phyloP scores from a whole-genome alignment of 2,888 invertebrate species.

The Pterobdella sp. region DNA sequence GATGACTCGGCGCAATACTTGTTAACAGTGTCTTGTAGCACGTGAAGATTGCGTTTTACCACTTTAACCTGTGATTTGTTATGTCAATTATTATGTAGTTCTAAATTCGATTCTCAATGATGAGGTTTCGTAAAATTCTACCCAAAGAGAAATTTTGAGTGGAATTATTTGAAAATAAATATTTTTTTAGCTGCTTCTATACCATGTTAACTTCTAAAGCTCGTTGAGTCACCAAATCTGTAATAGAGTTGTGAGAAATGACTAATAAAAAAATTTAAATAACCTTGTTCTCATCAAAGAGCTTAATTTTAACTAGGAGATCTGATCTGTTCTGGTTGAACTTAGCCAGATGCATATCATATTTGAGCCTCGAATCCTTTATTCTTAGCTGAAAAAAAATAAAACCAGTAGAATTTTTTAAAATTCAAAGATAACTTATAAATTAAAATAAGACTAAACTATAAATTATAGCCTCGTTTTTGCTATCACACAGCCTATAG shows the following conservation, averaged over 20 bases:
- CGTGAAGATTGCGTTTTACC: conserved; percentile 13
- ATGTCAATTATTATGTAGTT: neutral
- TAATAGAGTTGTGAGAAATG: neutral
- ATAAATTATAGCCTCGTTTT: no score
- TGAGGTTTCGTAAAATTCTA: no score
- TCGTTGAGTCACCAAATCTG: neutral
- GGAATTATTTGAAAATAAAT: no score
- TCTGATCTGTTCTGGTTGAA: conserved; percentile 21
- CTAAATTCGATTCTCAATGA: no score
- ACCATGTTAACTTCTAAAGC: no score
- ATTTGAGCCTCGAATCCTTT: neutral
- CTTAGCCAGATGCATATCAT: neutral
- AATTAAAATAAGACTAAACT: no score
- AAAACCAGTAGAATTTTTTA: no score
- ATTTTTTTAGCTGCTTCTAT: no score
- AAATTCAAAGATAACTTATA: no score
- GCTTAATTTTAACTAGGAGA: conserved; percentile 17
- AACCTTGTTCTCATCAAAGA: conserved; percentile 24
- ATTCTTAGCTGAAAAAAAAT: neutral
- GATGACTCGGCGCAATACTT: neutral
- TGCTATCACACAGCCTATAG: no score
- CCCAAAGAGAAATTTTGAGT: no score
- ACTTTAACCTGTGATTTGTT: conserved; percentile 9
- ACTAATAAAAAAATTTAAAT: neutral
- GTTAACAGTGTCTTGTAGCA: conserved; percentile 7